Evolutionary conservation across 2,888 invertebrate species (phyloP), one percentile per base, ranked within the genome.

Genomic region (Ophion slaviceki): DNA sequence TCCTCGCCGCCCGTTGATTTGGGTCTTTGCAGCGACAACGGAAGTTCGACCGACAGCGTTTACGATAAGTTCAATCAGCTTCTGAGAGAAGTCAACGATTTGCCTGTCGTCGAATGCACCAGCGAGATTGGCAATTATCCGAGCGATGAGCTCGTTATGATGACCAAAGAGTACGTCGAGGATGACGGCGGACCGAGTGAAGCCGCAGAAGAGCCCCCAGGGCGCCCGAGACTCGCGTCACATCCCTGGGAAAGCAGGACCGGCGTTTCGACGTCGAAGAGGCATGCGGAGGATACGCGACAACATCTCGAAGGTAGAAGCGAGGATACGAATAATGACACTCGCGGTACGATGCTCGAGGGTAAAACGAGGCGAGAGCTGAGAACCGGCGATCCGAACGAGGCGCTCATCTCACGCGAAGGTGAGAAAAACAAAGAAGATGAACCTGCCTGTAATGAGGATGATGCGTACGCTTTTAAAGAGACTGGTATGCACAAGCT

Each of bases 351-450:
- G 28, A 79, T 62, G 53, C 11, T 11, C 45, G 59, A 68, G 20
- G 24, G 62, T 68, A 64, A 85, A 67, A 68, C 66, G 64, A 83
- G n/a, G 72, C 79, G 32, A 45, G 14, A 47, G 64, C 59, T 20
- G 14, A 70, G 32, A 74, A 82, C 40, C n/a, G 77, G 70, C 40
- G 40, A 1, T 40, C 7, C 40, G 8, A 7, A 40, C 8, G 70
- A 80, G 47, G 64, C 59, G 36, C 64, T 86, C 71, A 70, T 57
- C 45, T 79, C 66, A 72, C 85, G 88, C 87, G 91, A 92, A 92
- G 92, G 92, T 92, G 92, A 93, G 92, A 90, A 86, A 81, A 89
- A 40, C 67, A 40, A 80, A 79, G 87, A 89, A 87, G 89, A 89
- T 88, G 87, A 88, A 84, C 64, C 47, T n/a, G 80, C 45, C 77